Base-by-base conservation (phyloP, 2,888 invertebrate species). In the Drosophila histrio region DNA sequence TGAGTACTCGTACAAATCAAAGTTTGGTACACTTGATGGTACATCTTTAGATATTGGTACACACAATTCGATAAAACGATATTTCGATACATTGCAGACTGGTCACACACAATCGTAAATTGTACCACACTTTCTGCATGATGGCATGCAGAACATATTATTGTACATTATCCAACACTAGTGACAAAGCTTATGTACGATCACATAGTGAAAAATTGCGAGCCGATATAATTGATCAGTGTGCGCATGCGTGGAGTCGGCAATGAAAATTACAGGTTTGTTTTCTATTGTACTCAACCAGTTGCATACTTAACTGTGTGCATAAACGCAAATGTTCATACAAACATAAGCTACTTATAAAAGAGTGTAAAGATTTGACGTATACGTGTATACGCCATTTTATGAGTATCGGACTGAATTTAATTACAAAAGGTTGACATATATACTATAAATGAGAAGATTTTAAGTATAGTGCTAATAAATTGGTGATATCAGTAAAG, bases 251-350 rank as follows among this genome's bases (percentile, higher is more conserved):
- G 65, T 65, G 76, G 36, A 69, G 60, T 73, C 65, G 73, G 73
- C 65, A 73, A 73, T 73, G 71, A 65, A 71, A 71, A 66, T 66
- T 71, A 57, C 71, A 76, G 74, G 74, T 74, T 76, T 66, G 77
- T 62, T 71, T 44, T 34, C 49, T 65, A 54, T 65, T 66, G 30
- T 26, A 19, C 5, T 41, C 36, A 54, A 41, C n/a, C 46, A 67
- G 52, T 57, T 57, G 22, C 17, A 24, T 19, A 41, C 15, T n/a
- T 26, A 8, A 19, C 38, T 8, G 8, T 30, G 13, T 13, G 26
- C 41, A 22, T 24, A 32, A 9, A 7, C 5, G 3, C n/a, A 52
- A 34, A 46, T 6, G 22, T 34, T n/a, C 2, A 19, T 7, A 19
- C 3, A 13, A 47, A 9, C 9, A 3, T 21, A 19, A 30, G 4